phyloP scores from a whole-genome alignment of 1,140 invertebrate species.

The Macrocentrus cingulum region DNA sequence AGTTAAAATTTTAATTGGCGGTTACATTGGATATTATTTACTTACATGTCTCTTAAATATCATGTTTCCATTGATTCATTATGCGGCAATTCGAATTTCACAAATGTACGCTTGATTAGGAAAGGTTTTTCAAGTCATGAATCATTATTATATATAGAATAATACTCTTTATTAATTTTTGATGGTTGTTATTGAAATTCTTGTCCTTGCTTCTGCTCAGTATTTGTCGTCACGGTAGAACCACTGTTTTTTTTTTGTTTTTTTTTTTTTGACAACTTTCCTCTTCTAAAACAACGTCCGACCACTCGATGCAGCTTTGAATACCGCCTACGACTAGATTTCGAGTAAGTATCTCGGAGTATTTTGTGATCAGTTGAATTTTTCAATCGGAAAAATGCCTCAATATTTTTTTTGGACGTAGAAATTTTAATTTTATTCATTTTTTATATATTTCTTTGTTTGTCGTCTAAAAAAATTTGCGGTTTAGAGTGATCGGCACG shows the following conservation, averaged over 20 bases:
- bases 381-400: not conserved
- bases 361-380: not conserved
- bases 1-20: not conserved
- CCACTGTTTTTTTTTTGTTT: no score
- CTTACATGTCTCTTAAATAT: not conserved
- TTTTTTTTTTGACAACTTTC: no score
- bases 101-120: not conserved
- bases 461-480: slow-evolving; percentile 16
- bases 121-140: slow-evolving; percentile 19
- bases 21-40: slow-evolving; percentile 2
- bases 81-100: not conserved
- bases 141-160: slow-evolving; percentile 56
- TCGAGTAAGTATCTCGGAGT: no score
- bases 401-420: no score
- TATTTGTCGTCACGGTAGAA: no score
- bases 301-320: slow-evolving; percentile 36
- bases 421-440: slow-evolving; percentile 13
- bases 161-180: slow-evolving; percentile 61
- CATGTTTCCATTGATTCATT: slow-evolving; percentile 2
- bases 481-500: slow-evolving; percentile 37
- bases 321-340: slow-evolving; percentile 45
- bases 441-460: slow-evolving; percentile 8
- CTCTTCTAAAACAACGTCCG: slow-evolving; percentile 35
- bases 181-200: slow-evolving; percentile 45
- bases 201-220: slow-evolving; percentile 41